These are phyloP conservation scores for Eubasilissa regina DNA, from an alignment of 1,140 invertebrate genomes.

Conservation along the genomic window DNA sequence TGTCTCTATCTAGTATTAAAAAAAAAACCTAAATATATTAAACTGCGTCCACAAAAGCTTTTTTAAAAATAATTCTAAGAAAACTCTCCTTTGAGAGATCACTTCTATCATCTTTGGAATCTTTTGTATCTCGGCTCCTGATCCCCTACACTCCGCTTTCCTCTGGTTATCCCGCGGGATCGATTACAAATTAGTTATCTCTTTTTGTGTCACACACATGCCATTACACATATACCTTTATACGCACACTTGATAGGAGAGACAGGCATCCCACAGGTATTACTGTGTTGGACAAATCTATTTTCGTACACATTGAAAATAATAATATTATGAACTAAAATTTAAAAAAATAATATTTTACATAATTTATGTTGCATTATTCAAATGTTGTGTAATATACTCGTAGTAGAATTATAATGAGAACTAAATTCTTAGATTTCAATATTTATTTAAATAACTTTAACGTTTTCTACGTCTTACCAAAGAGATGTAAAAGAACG, in stretches of 20 bases:
- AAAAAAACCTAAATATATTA: no score
- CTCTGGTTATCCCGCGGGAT: constrained; percentile 37
- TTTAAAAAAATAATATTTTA: no score
- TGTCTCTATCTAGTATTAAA: no score
- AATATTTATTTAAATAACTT: not conserved
- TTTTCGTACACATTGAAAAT: no score
- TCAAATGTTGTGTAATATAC: no score
- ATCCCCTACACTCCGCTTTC: not conserved
- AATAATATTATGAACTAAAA: no score
- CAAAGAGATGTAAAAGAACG: no score
- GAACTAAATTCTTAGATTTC: no score
- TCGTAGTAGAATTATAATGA: not conserved
- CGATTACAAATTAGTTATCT: constrained; percentile 57
- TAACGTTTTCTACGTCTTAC: not conserved
- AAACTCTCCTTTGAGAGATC: not conserved
- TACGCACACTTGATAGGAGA: no score
- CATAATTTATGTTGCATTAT: no score
- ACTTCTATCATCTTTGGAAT: constrained; percentile 18
- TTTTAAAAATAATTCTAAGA: constrained; percentile 14
- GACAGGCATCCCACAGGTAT: no score
- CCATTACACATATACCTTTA: not conserved
- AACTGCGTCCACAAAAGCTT: constrained; percentile 10
- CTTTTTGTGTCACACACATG: not conserved
- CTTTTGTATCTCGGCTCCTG: constrained; percentile 27
- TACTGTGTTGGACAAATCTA: no score